These are phyloP conservation scores for Orchestes rusci DNA, from an alignment of 2,888 invertebrate species.

Conservation along the genomic window DNA sequence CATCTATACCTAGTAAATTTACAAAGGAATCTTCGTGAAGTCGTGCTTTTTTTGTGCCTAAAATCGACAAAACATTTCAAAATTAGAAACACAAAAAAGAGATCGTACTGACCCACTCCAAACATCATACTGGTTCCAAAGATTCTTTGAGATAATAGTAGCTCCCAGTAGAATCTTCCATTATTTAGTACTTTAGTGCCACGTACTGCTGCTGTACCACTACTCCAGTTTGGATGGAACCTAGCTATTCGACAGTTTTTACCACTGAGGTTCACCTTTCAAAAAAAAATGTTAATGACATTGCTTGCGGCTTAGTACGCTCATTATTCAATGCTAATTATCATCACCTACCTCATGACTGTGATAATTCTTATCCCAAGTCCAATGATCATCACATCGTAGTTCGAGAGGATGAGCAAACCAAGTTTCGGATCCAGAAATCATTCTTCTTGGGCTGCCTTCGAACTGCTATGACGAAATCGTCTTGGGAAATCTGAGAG, in stretches of 20 bases:
- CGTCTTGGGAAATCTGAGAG: constrained; percentile 7
- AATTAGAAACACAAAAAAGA: background rate
- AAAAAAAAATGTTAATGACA: background rate
- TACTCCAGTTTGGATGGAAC: constrained; percentile 72
- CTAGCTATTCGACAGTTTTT: constrained; percentile 52
- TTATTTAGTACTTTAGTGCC: constrained; percentile 60
- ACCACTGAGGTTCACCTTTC: constrained; percentile 44
- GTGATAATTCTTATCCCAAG: constrained; percentile 56
- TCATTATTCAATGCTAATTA: background rate
- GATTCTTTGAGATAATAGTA: constrained; percentile 52
- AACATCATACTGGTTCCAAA: constrained; percentile 75
- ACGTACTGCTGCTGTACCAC: constrained; percentile 64
- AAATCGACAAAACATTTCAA: background rate
- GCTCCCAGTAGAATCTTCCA: constrained; percentile 59
- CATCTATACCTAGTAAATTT: constrained; percentile 65
- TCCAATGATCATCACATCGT: constrained; percentile 57
- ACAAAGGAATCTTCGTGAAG: constrained; percentile 62
- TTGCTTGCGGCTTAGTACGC: background rate
- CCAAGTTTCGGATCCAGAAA: too few species aligned
- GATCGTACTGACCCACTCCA: constrained; percentile 51
- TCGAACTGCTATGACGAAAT: constrained; percentile 14
- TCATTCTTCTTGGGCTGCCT: constrained; percentile 11
- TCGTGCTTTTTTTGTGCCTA: constrained; percentile 37
- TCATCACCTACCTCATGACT: constrained; percentile 45
- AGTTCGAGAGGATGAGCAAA: constrained; percentile 9